These are phyloP conservation scores for Clusia tigrina DNA, from an alignment of 2,888 invertebrate species.

Conservation along the genomic window DNA sequence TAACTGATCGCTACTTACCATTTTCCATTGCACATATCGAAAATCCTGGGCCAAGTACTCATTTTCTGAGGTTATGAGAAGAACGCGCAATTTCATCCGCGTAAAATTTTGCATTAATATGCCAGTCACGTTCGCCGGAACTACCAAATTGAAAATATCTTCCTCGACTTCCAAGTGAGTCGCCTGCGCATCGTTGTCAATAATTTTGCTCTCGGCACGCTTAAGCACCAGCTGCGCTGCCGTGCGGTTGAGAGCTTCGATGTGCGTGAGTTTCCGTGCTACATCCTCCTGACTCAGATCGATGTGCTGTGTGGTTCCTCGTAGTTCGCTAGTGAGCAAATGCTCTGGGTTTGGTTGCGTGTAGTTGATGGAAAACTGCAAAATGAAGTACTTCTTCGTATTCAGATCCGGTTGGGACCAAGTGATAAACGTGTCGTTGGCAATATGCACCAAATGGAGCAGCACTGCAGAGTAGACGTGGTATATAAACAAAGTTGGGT, in stretches of 20 bases:
- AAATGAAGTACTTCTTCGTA: slow-evolving; percentile 57
- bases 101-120: slow-evolving; percentile 56
- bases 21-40: slow-evolving; percentile 63
- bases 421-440: slow-evolving; percentile 55
- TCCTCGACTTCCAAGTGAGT: slow-evolving; percentile 50
- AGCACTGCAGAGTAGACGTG: slow-evolving; percentile 44
- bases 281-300: slow-evolving; percentile 51
- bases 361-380: slow-evolving; percentile 57
- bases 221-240: slow-evolving; percentile 47
- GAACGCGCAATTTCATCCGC: slow-evolving; percentile 57
- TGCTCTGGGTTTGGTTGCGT: slow-evolving; percentile 56
- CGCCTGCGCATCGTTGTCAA: slow-evolving; percentile 49
- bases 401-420: slow-evolving; percentile 56
- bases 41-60: slow-evolving; percentile 59
- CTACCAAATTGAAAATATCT: slow-evolving; percentile 56
- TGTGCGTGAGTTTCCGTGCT: slow-evolving; percentile 45
- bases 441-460: slow-evolving; percentile 51
- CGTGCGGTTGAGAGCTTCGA: slow-evolving; percentile 46
- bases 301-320: slow-evolving; percentile 50
- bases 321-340: slow-evolving; percentile 38
- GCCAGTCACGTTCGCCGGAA: slow-evolving; percentile 62
- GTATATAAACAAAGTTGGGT: too few relatives aligned
- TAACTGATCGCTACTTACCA: slow-evolving; percentile 47
- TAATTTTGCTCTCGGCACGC: slow-evolving; percentile 51
- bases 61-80: slow-evolving; percentile 60